These are phyloP conservation scores for Electrona antarctica DNA, from an alignment of 2,113 vertebrate genomes.

Conservation along the genomic window DNA sequence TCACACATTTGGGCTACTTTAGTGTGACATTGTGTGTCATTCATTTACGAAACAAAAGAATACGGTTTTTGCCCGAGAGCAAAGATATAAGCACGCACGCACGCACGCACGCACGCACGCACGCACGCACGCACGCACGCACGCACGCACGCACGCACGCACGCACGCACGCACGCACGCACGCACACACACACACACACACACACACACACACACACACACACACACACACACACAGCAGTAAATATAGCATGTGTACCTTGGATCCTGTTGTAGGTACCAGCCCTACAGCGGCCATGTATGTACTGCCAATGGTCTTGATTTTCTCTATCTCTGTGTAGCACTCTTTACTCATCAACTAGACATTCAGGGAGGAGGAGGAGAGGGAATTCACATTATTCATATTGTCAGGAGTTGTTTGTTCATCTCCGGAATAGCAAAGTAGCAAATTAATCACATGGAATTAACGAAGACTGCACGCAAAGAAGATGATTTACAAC, in stretches of 20 bases:
- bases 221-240: conserved; percentile 10
- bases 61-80: too few relatives aligned
- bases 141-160: conserved; percentile 8
- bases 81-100: too few relatives aligned
- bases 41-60: too few relatives aligned
- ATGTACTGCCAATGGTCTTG: conserved; percentile 98
- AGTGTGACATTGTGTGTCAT: too few relatives aligned
- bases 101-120: neutral
- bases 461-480: too few relatives aligned
- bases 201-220: neutral
- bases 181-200: conserved; percentile 19
- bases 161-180: neutral
- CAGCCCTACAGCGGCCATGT: conserved; percentile 97
- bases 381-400: neutral
- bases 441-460: conserved; percentile 1
- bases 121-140: conserved; percentile 13
- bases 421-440: neutral
- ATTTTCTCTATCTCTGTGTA: conserved; percentile 99
- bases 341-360: conserved; percentile 98
- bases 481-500: too few relatives aligned
- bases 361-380: conserved; percentile 13
- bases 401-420: neutral
- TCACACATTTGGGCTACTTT: too few relatives aligned
- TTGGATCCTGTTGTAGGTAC: conserved; percentile 91
- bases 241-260: conserved; percentile 72